Conservation (phyloP, 1,140 invertebrate species). For the Leptopilina boulardi region DNA sequence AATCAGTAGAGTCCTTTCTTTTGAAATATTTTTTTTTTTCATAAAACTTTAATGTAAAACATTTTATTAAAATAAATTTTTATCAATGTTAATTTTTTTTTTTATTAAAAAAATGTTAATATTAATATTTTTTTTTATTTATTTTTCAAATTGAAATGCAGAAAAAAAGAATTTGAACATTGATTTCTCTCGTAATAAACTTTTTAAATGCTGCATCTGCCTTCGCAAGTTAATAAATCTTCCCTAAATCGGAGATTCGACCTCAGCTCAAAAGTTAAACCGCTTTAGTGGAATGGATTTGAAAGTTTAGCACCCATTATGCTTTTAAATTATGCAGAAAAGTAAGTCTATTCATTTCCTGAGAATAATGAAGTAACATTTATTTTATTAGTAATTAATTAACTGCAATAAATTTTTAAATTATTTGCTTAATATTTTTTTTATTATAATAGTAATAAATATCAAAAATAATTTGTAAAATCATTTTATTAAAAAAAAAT, state of each 20-base stretch:
- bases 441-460: too few species aligned
- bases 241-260: neutral
- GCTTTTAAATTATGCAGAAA: conserved; percentile 15
- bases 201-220: conserved; percentile 15
- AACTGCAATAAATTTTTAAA: too few species aligned
- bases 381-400: neutral
- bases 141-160: neutral
- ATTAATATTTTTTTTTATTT: neutral
- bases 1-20: neutral
- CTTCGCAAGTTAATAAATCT: conserved; percentile 17
- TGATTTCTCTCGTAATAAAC: neutral
- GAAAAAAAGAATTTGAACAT: neutral
- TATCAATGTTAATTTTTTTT: neutral
- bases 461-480: too few species aligned
- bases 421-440: neutral
- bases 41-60: neutral
- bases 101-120: neutral
- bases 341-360: conserved; percentile 10
- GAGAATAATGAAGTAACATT: conserved; percentile 9
- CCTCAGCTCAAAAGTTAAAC: conserved; percentile 19
- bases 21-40: neutral
- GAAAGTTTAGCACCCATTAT: neutral
- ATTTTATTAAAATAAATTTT: neutral
- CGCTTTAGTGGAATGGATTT: neutral
- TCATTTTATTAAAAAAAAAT: too few species aligned